phyloP scores from a whole-genome alignment of 2,888 invertebrate genomes.

The Pyrochroa serraticornis region DNA sequence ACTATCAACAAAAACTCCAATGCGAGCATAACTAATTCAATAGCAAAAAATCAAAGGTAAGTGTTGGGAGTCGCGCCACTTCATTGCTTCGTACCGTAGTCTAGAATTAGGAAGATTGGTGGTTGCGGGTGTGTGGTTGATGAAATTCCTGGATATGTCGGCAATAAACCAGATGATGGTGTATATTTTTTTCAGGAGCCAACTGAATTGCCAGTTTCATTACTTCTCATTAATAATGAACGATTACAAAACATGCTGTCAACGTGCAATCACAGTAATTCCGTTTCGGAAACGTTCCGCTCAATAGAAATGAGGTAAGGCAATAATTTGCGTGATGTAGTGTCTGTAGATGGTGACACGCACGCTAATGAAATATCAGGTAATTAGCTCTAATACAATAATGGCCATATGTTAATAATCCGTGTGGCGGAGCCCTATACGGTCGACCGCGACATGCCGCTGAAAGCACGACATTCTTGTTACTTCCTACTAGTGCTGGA shows the following conservation, averaged over 20 bases:
- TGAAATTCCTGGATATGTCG: no score
- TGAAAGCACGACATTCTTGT: slow-evolving; percentile 34
- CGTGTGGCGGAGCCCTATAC: slow-evolving; percentile 18
- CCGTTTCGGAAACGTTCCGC: slow-evolving; percentile 27
- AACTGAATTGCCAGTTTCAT: no score
- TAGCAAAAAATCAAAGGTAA: no score
- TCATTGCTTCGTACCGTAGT: no score
- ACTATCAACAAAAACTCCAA: no score
- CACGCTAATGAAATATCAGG: slow-evolving; percentile 55
- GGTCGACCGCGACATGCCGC: slow-evolving; percentile 31
- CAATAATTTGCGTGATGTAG: slow-evolving; percentile 37
- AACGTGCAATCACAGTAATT: slow-evolving; percentile 23
- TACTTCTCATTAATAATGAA: slow-evolving; percentile 28
- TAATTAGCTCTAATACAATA: slow-evolving; percentile 55
- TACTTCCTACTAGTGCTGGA: slow-evolving; percentile 18
- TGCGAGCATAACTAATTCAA: no score
- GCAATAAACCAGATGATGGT: no score
- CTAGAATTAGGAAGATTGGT: no score
- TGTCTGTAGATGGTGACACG: slow-evolving; percentile 40
- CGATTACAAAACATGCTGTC: slow-evolving; percentile 30
- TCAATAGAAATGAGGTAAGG: slow-evolving; percentile 37
- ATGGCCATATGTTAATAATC: slow-evolving; percentile 52
- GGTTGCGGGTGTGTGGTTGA: background rate
- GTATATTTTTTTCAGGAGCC: background rate
- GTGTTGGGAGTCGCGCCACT: no score